Conservation (phyloP, 2,888 invertebrate species). For the Tiphia femorata region DNA sequence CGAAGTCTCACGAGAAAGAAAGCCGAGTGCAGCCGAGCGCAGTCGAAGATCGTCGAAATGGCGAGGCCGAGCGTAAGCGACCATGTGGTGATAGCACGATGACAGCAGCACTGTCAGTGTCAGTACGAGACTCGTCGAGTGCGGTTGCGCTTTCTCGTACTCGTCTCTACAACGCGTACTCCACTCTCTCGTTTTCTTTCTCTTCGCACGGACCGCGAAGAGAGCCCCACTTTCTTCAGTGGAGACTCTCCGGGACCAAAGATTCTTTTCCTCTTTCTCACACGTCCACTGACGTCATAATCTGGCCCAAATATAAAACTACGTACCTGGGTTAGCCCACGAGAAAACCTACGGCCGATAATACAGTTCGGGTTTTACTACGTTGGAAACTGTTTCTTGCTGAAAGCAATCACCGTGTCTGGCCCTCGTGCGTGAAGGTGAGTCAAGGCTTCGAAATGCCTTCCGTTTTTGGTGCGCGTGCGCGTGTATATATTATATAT, state of each 20-base stretch:
- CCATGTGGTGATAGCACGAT: constrained; percentile 61
- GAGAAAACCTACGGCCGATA: too few species aligned
- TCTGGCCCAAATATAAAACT: too few species aligned
- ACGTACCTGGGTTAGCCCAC: too few species aligned
- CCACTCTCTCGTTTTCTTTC: not conserved
- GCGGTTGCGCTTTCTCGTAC: constrained; percentile 14
- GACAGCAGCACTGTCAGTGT: constrained; percentile 67
- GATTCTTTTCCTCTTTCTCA: not conserved
- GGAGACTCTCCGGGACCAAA: not conserved
- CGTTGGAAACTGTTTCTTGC: not conserved
- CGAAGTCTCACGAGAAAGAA: constrained; percentile 35
- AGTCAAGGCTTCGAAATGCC: constrained; percentile 35
- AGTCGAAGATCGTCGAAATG: constrained; percentile 33
- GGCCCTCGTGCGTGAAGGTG: constrained; percentile 29
- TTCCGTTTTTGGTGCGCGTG: constrained; percentile 40
- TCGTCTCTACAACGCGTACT: not conserved
- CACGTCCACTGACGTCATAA: not conserved
- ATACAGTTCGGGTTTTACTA: not conserved
- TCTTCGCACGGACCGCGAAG: not conserved
- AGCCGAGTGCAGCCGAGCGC: constrained; percentile 34
- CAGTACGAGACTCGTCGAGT: constrained; percentile 54
- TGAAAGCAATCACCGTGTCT: too few species aligned
- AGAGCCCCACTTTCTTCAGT: not conserved
- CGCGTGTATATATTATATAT: too few species aligned
- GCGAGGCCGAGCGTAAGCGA: constrained; percentile 27